A percentile compares a stretch with the other conserved stretches of the same genome.
Evolutionary conservation across 2,797 vertebrate species (phyloP).

Genomic region (Melanotaenia nigrans): DNA sequence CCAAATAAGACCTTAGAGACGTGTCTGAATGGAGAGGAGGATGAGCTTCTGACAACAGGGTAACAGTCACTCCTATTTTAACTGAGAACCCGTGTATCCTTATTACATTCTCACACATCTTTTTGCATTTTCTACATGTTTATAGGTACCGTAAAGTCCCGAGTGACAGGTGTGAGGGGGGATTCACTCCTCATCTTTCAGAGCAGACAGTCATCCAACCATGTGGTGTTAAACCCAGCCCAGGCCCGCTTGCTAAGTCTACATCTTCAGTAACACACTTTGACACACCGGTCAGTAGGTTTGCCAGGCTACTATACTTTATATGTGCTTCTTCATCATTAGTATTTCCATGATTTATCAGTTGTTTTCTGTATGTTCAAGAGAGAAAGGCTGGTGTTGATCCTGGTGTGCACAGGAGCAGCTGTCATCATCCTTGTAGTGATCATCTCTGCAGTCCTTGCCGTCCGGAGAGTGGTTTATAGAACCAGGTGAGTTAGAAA

Average conservation of each 20-base stretch:
- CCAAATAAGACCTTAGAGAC: conserved; percentile 72
- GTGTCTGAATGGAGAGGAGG: conserved; percentile 80
- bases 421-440: conserved; percentile 69
- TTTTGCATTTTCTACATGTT: background rate
- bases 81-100: background rate
- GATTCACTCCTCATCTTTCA: conserved; percentile 71
- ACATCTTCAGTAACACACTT: conserved; percentile 55
- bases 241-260: conserved; percentile 29
- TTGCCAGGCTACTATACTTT: background rate
- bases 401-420: conserved; percentile 74
- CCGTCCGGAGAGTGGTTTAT: conserved; percentile 70
- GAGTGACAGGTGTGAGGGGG: conserved; percentile 81
- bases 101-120: background rate
- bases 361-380: conserved; percentile 48
- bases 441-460: conserved; percentile 56
- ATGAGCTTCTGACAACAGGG: conserved; percentile 80
- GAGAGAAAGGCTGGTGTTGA: conserved; percentile 77
- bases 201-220: conserved; percentile 62
- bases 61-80: conserved; percentile 31
- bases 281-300: conserved; percentile 71
- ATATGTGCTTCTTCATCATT: too few relatives aligned
- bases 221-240: conserved; percentile 73
- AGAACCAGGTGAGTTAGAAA: conserved; percentile 68
- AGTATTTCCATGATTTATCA: background rate
- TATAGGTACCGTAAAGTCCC: conserved; percentile 85